Conservation (phyloP, 1,140 invertebrate genomes). For the Drosophila nigrodunni region DNA sequence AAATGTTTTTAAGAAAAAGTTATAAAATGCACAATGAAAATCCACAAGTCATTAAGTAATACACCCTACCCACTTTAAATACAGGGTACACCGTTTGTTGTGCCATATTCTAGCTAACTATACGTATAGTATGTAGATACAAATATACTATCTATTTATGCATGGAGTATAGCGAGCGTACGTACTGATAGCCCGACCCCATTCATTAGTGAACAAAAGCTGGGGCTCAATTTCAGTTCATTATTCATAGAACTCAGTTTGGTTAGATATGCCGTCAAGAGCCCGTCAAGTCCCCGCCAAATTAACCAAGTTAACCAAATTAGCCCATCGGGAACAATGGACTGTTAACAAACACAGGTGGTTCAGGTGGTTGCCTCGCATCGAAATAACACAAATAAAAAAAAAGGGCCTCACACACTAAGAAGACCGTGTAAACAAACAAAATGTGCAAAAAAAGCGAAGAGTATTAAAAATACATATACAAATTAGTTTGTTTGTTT, state of each 20-base stretch:
- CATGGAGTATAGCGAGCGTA: background rate
- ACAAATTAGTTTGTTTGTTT: background rate
- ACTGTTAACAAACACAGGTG: slow-evolving; percentile 48
- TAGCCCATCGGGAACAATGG: slow-evolving; percentile 8
- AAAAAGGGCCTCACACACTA: slow-evolving; percentile 8
- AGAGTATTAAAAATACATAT: background rate
- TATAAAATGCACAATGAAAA: too few species aligned
- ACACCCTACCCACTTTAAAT: background rate
- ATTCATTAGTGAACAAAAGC: slow-evolving; percentile 24
- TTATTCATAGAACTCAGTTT: slow-evolving; percentile 29
- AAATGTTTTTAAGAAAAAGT: too few species aligned
- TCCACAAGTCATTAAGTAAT: too few species aligned
- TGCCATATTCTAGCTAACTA: background rate
- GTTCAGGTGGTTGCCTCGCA: slow-evolving; percentile 7
- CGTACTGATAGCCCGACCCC: slow-evolving; percentile 10
- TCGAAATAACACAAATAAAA: background rate
- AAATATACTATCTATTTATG: background rate
- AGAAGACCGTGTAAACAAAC: background rate
- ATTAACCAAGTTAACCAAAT: background rate
- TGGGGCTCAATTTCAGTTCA: slow-evolving; percentile 5
- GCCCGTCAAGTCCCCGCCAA: background rate
- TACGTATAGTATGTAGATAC: slow-evolving; percentile 10
- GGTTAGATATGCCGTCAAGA: background rate
- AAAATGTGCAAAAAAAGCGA: background rate
- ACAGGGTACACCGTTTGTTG: background rate